Conservation (phyloP, 2,113 vertebrate genomes). For the Strix aluco region DNA sequence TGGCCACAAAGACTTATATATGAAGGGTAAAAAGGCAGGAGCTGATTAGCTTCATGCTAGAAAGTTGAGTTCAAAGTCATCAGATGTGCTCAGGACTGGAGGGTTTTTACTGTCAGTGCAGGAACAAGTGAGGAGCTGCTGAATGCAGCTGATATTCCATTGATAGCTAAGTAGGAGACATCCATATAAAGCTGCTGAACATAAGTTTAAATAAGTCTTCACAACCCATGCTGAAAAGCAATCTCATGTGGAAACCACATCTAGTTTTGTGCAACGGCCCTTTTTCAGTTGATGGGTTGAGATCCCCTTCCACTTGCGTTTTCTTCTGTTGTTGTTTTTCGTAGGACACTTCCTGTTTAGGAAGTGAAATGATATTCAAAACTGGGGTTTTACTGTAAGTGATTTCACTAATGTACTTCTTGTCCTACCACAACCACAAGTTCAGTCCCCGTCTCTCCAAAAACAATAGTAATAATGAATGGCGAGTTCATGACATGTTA, state of each 20-base stretch:
- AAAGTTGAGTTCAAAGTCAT: constrained; percentile 56
- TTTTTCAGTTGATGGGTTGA: not conserved
- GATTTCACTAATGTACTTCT: constrained; percentile 36
- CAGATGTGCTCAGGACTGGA: not conserved
- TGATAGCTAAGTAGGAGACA: constrained; percentile 45
- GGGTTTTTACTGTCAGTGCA: constrained; percentile 31
- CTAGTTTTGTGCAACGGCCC: not conserved
- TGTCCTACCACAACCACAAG: constrained; percentile 43
- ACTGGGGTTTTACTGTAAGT: constrained; percentile 51
- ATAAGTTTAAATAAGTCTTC: constrained; percentile 33
- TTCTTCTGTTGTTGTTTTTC: constrained; percentile 24
- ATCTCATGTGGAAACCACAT: not conserved
- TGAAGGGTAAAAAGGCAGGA: constrained; percentile 26
- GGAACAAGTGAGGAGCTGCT: constrained; percentile 5
- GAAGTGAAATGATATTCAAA: constrained; percentile 32
- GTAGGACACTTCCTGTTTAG: constrained; percentile 44
- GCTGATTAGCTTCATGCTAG: constrained; percentile 22
- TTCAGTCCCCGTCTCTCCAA: constrained; percentile 4
- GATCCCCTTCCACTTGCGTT: not conserved
- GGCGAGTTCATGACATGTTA: constrained; percentile 6
- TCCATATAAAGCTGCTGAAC: constrained; percentile 16
- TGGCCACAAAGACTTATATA: not conserved
- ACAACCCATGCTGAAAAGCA: not conserved
- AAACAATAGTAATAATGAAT: constrained; percentile 26
- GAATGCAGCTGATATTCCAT: constrained; percentile 45